Evolutionary conservation across 2,797 vertebrate species (phyloP).

Genomic region (Monodelphis domestica): DNA sequence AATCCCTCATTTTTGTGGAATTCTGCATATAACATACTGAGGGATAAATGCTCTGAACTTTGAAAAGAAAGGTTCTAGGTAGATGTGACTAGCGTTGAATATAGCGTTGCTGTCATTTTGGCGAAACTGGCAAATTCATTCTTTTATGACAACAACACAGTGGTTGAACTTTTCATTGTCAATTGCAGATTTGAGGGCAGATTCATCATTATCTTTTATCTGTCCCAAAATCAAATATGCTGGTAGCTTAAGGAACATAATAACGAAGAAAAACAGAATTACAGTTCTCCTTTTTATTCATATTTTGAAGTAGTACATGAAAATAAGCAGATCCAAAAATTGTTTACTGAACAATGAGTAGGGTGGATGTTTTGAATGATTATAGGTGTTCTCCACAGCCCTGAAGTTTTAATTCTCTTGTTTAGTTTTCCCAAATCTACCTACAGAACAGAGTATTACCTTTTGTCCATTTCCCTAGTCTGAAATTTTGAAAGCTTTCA

Average conservation of each 20-base stretch:
- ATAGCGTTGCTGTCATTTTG: conserved; percentile 26
- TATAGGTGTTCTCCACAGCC: conserved; percentile 33
- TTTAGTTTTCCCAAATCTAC: conserved; percentile 50
- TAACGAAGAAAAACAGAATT: conserved; percentile 37
- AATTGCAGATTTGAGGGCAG: neutral
- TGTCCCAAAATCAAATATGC: conserved; percentile 15
- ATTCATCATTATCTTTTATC: conserved; percentile 39
- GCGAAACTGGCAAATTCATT: neutral
- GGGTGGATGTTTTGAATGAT: neutral
- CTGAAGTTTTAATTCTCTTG: conserved; percentile 41
- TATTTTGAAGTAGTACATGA: conserved; percentile 55
- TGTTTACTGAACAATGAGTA: conserved; percentile 35
- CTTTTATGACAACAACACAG: neutral
- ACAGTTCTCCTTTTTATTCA: conserved; percentile 19
- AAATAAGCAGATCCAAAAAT: conserved; percentile 41
- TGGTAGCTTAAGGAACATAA: conserved; percentile 44
- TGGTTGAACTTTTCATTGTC: conserved; percentile 17
- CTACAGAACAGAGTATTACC: conserved; percentile 40
- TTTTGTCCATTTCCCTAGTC: conserved; percentile 5
- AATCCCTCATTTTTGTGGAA: conserved; percentile 22
- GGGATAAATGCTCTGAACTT: neutral
- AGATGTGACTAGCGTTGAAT: neutral
- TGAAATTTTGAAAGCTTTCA: conserved; percentile 24
- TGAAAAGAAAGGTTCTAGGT: neutral
- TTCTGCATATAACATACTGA: neutral